Conservation (phyloP, 2,797 vertebrate species). For the Sebastes kiyomatsui region DNA sequence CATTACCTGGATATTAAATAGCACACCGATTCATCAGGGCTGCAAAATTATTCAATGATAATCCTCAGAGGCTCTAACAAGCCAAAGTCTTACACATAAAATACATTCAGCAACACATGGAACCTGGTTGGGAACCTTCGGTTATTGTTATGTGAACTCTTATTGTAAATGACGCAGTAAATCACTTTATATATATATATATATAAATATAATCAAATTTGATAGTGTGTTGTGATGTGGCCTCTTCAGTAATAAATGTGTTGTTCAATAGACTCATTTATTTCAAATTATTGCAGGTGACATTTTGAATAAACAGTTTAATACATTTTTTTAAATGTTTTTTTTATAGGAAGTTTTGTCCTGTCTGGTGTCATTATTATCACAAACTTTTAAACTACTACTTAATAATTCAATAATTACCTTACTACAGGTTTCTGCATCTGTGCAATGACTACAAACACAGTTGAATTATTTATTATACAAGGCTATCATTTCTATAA, state of each 20-base stretch:
- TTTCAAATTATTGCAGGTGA: not conserved
- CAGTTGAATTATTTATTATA: not conserved
- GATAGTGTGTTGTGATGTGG: not conserved
- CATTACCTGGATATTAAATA: slow-evolving; percentile 29
- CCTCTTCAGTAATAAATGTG: not conserved
- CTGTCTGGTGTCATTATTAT: not conserved
- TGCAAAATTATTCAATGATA: slow-evolving; percentile 10
- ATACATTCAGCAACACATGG: not conserved
- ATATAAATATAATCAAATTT: not conserved
- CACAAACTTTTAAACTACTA: not conserved
- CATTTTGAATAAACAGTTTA: slow-evolving; percentile 8
- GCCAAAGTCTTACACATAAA: not conserved
- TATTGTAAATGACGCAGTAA: not conserved
- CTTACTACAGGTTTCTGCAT: not conserved
- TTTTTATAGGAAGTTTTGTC: not conserved
- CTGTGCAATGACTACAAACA: not conserved
- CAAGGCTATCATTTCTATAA: not conserved
- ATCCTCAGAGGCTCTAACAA: slow-evolving; percentile 1
- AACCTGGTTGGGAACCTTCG: not conserved
- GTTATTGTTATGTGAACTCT: not conserved
- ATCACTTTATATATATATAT: not conserved
- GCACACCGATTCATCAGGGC: slow-evolving; percentile 22
- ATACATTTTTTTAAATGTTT: not conserved
- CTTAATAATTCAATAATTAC: not conserved
- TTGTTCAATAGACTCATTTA: slow-evolving; percentile 1